Conservation (phyloP, 2,113 vertebrate species). For the Nestor notabilis region DNA sequence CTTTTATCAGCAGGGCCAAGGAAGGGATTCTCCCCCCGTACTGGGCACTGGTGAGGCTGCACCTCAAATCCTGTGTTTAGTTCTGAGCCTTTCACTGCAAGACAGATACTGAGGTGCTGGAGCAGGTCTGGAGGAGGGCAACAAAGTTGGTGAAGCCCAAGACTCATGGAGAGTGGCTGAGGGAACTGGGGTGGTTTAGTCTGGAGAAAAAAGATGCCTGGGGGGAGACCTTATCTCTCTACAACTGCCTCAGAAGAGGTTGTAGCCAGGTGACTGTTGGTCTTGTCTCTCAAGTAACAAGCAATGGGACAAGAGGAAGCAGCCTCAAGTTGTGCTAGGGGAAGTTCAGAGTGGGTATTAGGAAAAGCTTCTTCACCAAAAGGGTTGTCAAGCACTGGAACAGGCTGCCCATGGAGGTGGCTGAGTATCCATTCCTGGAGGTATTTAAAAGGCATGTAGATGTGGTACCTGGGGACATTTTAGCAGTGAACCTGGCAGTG, state of each 20-base stretch:
- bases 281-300: not conserved
- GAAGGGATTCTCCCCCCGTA: not conserved
- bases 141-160: not conserved
- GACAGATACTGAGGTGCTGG: not conserved
- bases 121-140: not conserved
- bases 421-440: not conserved
- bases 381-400: not conserved
- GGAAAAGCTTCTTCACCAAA: not conserved
- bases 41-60: not conserved
- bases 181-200: not conserved
- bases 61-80: not conserved
- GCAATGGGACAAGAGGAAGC: not conserved
- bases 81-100: not conserved
- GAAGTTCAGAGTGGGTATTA: not conserved
- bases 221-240: not conserved
- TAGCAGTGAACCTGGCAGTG: not conserved
- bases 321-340: not conserved
- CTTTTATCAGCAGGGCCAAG: not conserved
- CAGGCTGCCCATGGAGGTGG: not conserved
- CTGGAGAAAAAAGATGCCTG: not conserved
- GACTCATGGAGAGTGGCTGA: not conserved
- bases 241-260: not conserved
- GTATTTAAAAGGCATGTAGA: not conserved
- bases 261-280: not conserved
- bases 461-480: not conserved